These are phyloP conservation scores for Xerus inauris DNA, from an alignment of 2,113 vertebrate species.

Conservation along the genomic window DNA sequence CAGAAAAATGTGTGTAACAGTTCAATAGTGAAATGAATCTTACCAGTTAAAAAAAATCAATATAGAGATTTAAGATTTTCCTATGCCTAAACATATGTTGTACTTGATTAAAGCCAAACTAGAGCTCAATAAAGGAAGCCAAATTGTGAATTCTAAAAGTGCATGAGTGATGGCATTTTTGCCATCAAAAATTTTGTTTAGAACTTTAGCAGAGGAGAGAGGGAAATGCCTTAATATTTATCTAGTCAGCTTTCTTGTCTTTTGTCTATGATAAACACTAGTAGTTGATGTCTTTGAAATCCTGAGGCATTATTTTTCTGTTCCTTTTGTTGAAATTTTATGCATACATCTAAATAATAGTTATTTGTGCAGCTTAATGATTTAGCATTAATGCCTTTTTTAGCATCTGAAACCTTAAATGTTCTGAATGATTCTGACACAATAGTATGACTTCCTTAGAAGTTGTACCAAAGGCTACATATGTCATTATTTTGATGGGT, in stretches of 20 bases:
- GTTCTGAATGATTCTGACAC: not conserved
- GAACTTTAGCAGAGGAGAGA: not conserved
- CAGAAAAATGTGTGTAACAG: not conserved
- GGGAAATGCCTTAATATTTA: not conserved
- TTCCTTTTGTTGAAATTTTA: conserved; percentile 55
- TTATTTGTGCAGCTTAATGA: not conserved
- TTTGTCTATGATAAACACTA: conserved; percentile 14
- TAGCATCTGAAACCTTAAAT: not conserved
- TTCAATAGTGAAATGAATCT: conserved; percentile 19
- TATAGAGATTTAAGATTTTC: conserved; percentile 16
- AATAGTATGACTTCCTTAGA: not conserved
- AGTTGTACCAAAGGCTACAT: not conserved
- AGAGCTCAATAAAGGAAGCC: too few species aligned
- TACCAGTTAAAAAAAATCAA: conserved; percentile 3
- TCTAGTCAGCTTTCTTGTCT: not conserved
- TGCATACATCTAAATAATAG: conserved; percentile 5
- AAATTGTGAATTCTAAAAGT: conserved; percentile 17
- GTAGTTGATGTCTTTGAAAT: conserved; percentile 33
- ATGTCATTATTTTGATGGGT: not conserved
- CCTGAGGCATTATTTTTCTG: not conserved
- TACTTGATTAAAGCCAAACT: not conserved
- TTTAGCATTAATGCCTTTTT: not conserved
- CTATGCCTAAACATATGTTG: not conserved
- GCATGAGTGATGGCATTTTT: not conserved
- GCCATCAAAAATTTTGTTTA: conserved; percentile 26